phyloP scores from a whole-genome alignment of 2,797 vertebrate genomes.

The Rhabdophis nuchalis region DNA sequence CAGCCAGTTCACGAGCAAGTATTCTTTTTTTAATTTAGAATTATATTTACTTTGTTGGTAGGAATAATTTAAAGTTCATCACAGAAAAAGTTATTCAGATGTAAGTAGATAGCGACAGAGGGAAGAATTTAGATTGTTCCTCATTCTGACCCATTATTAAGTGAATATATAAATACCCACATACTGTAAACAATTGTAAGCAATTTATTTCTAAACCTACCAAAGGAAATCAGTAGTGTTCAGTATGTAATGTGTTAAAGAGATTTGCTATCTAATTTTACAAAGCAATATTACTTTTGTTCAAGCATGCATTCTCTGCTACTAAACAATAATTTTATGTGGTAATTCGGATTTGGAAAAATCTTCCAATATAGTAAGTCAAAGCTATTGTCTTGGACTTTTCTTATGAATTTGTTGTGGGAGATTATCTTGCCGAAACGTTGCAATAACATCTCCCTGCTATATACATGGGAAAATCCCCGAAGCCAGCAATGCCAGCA shows the following conservation, averaged over 20 bases:
- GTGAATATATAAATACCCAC: not conserved
- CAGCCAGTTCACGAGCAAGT: too few species aligned
- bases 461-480: too few species aligned
- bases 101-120: not conserved
- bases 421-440: not conserved
- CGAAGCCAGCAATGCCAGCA: too few species aligned
- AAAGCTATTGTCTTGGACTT: not conserved
- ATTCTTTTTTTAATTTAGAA: not conserved
- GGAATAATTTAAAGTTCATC: not conserved
- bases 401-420: not conserved
- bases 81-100: not conserved
- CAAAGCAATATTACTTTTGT: not conserved
- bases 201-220: not conserved
- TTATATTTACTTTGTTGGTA: not conserved
- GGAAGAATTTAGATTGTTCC: not conserved
- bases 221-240: not conserved
- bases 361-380: not conserved
- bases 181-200: not conserved
- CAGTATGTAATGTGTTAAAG: not conserved
- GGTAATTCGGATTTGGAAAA: slow-evolving; percentile 21
- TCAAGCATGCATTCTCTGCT: not conserved
- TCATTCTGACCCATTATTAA: not conserved
- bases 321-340: slow-evolving; percentile 10
- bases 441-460: too few species aligned
- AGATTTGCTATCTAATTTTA: not conserved